phyloP scores from a whole-genome alignment of 2,888 invertebrate genomes.

The Cryptus viduatorius region DNA sequence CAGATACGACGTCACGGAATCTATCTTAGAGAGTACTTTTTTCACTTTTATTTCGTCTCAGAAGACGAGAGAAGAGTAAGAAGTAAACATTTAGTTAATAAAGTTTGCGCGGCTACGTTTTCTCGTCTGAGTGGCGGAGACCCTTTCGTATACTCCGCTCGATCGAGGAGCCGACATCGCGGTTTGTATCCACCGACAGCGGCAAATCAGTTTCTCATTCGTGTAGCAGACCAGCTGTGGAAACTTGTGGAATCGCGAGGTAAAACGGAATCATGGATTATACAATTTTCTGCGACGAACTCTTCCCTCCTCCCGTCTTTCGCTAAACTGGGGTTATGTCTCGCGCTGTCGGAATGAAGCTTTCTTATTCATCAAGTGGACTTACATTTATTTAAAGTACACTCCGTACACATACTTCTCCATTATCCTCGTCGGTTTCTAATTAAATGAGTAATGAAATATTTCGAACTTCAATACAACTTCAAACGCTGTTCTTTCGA shows the following conservation, averaged over 20 bases:
- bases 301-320: not conserved
- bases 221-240: constrained; percentile 1
- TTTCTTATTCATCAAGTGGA: constrained; percentile 22
- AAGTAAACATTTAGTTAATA: constrained; percentile 37
- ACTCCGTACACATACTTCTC: not conserved
- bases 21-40: not conserved
- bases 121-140: not conserved
- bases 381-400: not conserved
- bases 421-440: not conserved
- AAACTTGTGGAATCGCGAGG: constrained; percentile 50
- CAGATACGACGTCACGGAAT: not conserved
- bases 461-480: constrained; percentile 5
- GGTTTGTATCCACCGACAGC: not conserved
- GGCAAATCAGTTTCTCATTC: constrained; percentile 50
- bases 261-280: constrained; percentile 60
- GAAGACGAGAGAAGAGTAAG: not conserved
- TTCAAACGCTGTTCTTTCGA: not conserved
- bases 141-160: not conserved
- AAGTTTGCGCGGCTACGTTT: constrained; percentile 36
- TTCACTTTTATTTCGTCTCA: not conserved
- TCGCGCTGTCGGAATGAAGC: not conserved
- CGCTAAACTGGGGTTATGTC: not conserved
- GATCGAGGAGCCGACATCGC: not conserved
- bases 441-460: constrained; percentile 19
- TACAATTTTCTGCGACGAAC: constrained; percentile 46